These are phyloP conservation scores for Anodontia alba DNA, from an alignment of 2,888 invertebrate genomes.

Conservation along the genomic window DNA sequence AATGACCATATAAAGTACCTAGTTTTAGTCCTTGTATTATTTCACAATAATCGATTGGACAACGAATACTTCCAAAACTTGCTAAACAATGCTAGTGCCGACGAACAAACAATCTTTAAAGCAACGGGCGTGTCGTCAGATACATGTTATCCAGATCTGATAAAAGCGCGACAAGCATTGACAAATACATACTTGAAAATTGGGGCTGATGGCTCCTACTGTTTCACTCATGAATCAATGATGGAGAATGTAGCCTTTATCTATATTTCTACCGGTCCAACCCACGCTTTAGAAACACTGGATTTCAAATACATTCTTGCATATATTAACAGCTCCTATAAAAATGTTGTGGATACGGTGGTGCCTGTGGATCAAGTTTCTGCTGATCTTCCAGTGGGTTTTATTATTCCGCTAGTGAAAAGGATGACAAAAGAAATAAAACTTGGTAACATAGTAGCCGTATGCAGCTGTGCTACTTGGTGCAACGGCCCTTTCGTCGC, in stretches of 20 bases:
- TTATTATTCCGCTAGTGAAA: not conserved
- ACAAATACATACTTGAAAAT: not conserved
- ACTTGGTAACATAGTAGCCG: not conserved
- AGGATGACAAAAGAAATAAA: not conserved
- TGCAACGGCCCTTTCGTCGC: no score
- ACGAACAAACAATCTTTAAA: not conserved
- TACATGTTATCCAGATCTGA: not conserved
- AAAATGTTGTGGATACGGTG: no score
- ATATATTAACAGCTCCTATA: not conserved
- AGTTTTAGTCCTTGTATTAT: not conserved
- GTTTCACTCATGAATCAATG: slow-evolving; percentile 1
- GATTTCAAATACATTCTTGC: not conserved
- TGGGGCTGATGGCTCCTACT: not conserved
- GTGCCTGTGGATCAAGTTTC: not conserved
- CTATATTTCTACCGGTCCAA: not conserved
- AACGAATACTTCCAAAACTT: not conserved
- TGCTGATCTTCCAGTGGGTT: not conserved
- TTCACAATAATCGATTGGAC: not conserved
- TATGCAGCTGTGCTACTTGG: not conserved
- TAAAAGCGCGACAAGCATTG: not conserved
- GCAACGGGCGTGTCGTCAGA: not conserved
- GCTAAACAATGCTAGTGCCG: not conserved
- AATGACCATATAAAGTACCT: not conserved
- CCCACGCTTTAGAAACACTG: not conserved
- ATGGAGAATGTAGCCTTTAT: not conserved